phyloP scores from a whole-genome alignment of 2,113 vertebrate genomes.

The Pholis gunnellus region DNA sequence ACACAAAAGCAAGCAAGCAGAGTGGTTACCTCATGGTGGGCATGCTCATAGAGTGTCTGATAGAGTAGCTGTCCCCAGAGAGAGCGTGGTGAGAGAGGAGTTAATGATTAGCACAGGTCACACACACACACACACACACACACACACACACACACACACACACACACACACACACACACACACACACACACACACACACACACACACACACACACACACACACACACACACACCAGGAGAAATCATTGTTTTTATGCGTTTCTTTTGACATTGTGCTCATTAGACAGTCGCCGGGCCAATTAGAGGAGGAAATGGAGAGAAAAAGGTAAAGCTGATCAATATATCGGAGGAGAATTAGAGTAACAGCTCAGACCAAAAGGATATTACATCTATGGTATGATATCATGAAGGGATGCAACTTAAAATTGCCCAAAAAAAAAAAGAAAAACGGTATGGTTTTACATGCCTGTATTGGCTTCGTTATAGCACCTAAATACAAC shows the following conservation, averaged over 20 bases:
- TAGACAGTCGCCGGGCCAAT: not conserved
- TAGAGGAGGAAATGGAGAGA: not conserved
- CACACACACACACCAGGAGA: not conserved
- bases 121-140: not conserved
- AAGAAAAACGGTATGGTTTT: not conserved
- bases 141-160: constrained; percentile 28
- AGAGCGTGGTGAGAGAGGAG: constrained; percentile 82
- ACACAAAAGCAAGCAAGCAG: not conserved
- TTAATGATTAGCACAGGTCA: constrained; percentile 73
- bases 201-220: not conserved
- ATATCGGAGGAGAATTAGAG: not conserved
- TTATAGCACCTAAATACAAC: not conserved
- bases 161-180: constrained; percentile 28
- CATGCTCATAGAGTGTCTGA: constrained; percentile 97
- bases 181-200: not conserved
- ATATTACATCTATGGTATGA: not conserved
- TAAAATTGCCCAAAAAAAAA: not conserved
- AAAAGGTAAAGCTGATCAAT: not conserved
- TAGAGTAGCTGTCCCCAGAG: constrained; percentile 91
- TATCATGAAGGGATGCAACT: not conserved
- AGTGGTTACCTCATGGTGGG: constrained; percentile 95
- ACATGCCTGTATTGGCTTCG: not conserved
- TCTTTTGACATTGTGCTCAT: not conserved
- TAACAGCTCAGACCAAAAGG: not conserved
- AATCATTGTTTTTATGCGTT: not conserved